A percentile compares a stretch with the other conserved stretches of the same genome.
phyloP scores from a whole-genome alignment of 2,113 vertebrate genomes.

The Oceanodroma tethys region DNA sequence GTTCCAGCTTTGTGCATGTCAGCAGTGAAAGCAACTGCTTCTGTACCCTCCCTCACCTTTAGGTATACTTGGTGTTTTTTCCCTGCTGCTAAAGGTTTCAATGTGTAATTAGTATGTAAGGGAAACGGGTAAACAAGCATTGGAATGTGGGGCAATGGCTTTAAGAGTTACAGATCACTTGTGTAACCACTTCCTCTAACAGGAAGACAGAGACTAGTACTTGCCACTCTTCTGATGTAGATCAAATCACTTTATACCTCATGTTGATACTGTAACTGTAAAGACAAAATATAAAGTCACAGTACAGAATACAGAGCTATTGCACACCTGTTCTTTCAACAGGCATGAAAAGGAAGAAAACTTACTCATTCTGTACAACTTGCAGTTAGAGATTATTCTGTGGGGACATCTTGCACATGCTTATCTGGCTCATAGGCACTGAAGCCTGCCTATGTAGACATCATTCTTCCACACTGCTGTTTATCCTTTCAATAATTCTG shows the following conservation, averaged over 20 bases:
- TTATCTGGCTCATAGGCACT: background rate
- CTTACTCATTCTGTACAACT: background rate
- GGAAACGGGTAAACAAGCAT: background rate
- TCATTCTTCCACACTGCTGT: background rate
- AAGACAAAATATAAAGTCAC: background rate
- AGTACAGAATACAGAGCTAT: background rate
- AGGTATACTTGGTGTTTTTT: background rate
- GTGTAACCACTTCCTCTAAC: background rate
- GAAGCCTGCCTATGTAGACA: background rate
- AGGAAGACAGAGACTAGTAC: background rate
- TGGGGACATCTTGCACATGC: background rate
- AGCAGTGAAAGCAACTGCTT: background rate
- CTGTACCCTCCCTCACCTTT: background rate
- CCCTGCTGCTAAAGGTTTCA: background rate
- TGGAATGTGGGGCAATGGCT: background rate
- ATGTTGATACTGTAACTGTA: background rate
- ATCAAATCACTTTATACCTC: background rate
- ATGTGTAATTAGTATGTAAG: background rate
- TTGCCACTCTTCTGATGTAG: background rate
- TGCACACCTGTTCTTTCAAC: background rate
- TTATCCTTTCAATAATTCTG: background rate
- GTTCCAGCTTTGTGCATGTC: background rate
- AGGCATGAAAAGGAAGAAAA: background rate
- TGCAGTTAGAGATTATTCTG: background rate
- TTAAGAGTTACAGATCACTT: background rate